A percentile compares a stretch with the other conserved stretches of the same genome.
phyloP scores from a whole-genome alignment of 2,888 invertebrate species.

The Nebria brevicollis region DNA sequence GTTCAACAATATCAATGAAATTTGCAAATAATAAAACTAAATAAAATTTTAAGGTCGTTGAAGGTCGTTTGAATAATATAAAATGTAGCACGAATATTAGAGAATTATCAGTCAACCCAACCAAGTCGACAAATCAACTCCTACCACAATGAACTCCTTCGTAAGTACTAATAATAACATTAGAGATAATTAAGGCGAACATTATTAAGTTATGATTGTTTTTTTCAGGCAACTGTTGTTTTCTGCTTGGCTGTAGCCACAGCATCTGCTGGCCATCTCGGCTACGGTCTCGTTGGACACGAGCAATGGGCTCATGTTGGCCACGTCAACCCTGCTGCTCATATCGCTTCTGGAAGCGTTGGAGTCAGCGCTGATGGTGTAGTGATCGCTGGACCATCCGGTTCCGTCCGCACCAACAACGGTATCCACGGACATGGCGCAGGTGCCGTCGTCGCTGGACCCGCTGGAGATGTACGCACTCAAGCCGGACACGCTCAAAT shows the following conservation, averaged over 20 bases:
- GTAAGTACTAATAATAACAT: neutral
- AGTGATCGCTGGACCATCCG: slow-evolving; percentile 34
- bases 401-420: slow-evolving; percentile 12
- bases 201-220: neutral
- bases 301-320: slow-evolving; percentile 7
- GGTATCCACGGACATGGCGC: slow-evolving; percentile 24
- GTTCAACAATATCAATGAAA: too few relatives aligned
- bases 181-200: neutral
- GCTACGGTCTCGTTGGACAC: neutral
- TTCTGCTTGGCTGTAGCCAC: slow-evolving; percentile 21
- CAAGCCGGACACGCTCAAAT: neutral
- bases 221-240: neutral
- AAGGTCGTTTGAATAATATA: too few relatives aligned
- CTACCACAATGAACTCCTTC: neutral
- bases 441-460: slow-evolving; percentile 19
- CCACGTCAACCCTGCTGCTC: slow-evolving; percentile 3
- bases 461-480: slow-evolving; percentile 18
- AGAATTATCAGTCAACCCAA: too few relatives aligned
- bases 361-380: slow-evolving; percentile 22
- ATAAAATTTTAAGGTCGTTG: too few relatives aligned
- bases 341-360: slow-evolving; percentile 13
- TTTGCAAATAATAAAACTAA: too few relatives aligned
- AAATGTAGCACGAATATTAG: too few relatives aligned
- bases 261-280: slow-evolving; percentile 9
- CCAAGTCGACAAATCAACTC: too few relatives aligned